Evolutionary conservation across 2,113 vertebrate species (phyloP).

Genomic region (Sciurus niger): DNA sequence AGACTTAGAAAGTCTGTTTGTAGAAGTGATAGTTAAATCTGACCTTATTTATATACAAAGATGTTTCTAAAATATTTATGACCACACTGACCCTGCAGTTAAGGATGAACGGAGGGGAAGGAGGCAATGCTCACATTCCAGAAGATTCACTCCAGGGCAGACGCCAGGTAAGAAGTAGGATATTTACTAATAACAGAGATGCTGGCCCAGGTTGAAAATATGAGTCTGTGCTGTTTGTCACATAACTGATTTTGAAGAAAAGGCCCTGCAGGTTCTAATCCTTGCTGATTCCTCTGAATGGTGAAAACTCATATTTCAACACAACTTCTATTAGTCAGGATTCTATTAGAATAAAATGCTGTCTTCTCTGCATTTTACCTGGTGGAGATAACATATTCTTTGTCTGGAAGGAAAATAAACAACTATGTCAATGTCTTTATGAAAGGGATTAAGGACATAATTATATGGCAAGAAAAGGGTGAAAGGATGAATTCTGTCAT

Average conservation of each 20-base stretch:
- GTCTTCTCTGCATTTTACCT: conserved; percentile 59
- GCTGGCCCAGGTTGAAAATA: conserved; percentile 15
- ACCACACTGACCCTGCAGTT: not conserved
- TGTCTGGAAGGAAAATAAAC: conserved; percentile 76
- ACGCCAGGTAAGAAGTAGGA: not conserved
- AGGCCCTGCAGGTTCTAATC: conserved; percentile 48
- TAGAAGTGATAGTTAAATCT: not conserved
- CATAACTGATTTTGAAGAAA: conserved; percentile 54
- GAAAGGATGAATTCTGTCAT: conserved; percentile 57
- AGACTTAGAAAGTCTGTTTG: not conserved
- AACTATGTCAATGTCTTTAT: conserved; percentile 68
- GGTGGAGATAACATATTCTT: conserved; percentile 38
- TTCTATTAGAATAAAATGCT: not conserved
- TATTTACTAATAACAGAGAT: conserved; percentile 37
- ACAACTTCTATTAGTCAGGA: not conserved
- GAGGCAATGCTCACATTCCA: not conserved
- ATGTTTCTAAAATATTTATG: not conserved
- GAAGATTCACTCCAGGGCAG: not conserved
- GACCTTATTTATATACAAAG: not conserved
- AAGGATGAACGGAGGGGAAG: not conserved
- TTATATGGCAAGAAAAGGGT: conserved; percentile 55
- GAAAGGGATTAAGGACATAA: conserved; percentile 78
- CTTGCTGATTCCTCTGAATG: conserved; percentile 50
- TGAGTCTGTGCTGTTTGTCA: conserved; percentile 30
- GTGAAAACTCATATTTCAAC: conserved; percentile 70